Conservation (phyloP, 2,113 vertebrate genomes). For the Mustela nigripes region DNA sequence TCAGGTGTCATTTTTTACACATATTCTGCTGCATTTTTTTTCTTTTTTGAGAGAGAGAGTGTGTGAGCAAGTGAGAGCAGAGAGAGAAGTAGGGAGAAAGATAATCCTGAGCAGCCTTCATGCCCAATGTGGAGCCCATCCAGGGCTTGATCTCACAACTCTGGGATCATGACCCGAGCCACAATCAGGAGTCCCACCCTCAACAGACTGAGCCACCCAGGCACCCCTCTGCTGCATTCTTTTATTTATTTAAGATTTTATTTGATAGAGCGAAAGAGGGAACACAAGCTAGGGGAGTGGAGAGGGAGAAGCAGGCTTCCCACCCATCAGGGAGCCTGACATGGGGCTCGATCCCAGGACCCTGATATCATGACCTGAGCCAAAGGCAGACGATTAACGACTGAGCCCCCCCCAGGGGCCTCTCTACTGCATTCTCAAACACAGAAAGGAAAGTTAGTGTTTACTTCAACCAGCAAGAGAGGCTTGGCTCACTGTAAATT, state of each 20-base stretch:
- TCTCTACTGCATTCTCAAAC: background rate
- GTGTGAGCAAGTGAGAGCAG: too few relatives aligned
- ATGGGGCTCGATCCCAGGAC: too few relatives aligned
- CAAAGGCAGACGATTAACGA: too few relatives aligned
- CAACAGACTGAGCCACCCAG: too few relatives aligned
- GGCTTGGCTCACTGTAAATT: background rate
- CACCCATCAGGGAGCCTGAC: too few relatives aligned
- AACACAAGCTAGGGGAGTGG: too few relatives aligned
- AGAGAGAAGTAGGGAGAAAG: background rate
- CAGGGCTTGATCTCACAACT: accelerated
- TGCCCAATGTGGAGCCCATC: too few relatives aligned
- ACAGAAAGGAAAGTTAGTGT: background rate
- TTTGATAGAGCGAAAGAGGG: too few relatives aligned
- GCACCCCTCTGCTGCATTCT: too few relatives aligned
- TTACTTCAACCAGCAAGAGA: constrained; percentile 11
- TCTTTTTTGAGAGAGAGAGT: background rate
- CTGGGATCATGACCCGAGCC: background rate
- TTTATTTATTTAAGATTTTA: too few relatives aligned
- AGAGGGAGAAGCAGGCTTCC: too few relatives aligned
- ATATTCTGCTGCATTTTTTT: background rate
- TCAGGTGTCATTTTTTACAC: background rate
- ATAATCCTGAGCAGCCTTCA: background rate
- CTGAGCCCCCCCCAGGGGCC: background rate
- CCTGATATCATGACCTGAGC: background rate
- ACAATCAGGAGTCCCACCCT: too few relatives aligned